Evolutionary conservation across 2,888 invertebrate species (phyloP), one percentile per base, ranked within the genome.

Genomic region (Chironomus tentans): DNA sequence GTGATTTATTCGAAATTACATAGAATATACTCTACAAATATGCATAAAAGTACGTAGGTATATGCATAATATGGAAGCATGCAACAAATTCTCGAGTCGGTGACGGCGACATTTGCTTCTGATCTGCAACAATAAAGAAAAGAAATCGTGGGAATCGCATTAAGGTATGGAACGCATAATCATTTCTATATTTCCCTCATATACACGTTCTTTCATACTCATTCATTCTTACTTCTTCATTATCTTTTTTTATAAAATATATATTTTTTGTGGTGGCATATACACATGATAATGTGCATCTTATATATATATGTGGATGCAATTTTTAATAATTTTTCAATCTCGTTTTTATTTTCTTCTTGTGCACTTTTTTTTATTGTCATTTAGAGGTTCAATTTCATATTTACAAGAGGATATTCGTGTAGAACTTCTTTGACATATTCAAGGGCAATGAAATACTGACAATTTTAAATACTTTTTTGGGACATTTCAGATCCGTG

Each of bases 1-100:
- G 62, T 73, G 72, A 73, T 62, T 73, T 62, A 62, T 24, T 73
- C 61, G 15, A 73, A 73, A 73, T 73, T 73, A 62, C 71, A 71
- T 28, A 62, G 38, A 72, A n/a, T 13, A 7, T 15, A 56, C 0
- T 2, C n/a, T 56, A 18, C n/a, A 5, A 18, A 50, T 50, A n/a
- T 15, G 15, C 2, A 56, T 18, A 56, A 38, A 38, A 38, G 10
- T 38, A 38, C 38, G 38, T 38, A 38, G 38, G 38, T 38, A 10
- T 38, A 10, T 10, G 38, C 10, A 38, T 38, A 38, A 38, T 38
- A 38, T 38, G 38, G n/a, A 50, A 50, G 50, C n/a, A 50, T 70
- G 47, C 70, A 21, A 13, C 56, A 50, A 71, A 38, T 38, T 38
- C 38, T 38, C 38, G 10, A 56, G 22, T 12, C 50, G 28, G 70